Base-by-base conservation (phyloP, 2,113 vertebrate genomes). In the Onychostoma macrolepis region DNA sequence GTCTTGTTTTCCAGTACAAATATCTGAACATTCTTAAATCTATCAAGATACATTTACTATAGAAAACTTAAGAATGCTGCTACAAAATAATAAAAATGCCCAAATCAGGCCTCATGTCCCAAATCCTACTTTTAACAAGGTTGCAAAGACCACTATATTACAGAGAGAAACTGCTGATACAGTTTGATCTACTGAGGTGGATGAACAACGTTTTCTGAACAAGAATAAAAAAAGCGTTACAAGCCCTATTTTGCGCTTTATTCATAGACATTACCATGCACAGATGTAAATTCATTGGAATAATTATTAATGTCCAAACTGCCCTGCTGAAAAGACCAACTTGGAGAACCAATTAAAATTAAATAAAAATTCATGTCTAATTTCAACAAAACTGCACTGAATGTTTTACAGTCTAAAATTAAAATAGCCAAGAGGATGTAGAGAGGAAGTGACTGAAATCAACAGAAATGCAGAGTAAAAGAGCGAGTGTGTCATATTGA, bases 401-500 rank as follows among this genome's bases (percentile, higher is more conserved):
- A 76, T 26, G 24, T 43, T 76, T 76, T 28, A 17, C n/a, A 28
- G 24, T 76, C 12, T 76, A 77, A 19, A 48, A 13, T 28, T 41
- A 38, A 74, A 41, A 7, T 11, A 76, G 43, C n/a, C 5, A 1
- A 76, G n/a, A 45, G 24, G 3, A 48, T 28, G 12, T 26, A 48
- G 75, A 13, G 21, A 43, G 19, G 12, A 38, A 71, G 67, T 71
- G 67, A 36, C 26, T 65, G 63, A 67, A 28, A 30, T 45, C 38
- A 13, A 45, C n/a, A 78, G 26, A 33, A 30, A 53, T 1, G 17
- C 26, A 15, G 63, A 15, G 3, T 69, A 15, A 69, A 33, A 17
- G 63, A 67, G 43, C 1, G 36, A 50, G 75, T 26, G 56, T 8
- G 13, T 43, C 84, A 88, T 48, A 45, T 94, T 93, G 91, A 99